These are phyloP conservation scores for Hypercompe scribonia DNA, from an alignment of 2,888 invertebrate species.

Conservation along the genomic window DNA sequence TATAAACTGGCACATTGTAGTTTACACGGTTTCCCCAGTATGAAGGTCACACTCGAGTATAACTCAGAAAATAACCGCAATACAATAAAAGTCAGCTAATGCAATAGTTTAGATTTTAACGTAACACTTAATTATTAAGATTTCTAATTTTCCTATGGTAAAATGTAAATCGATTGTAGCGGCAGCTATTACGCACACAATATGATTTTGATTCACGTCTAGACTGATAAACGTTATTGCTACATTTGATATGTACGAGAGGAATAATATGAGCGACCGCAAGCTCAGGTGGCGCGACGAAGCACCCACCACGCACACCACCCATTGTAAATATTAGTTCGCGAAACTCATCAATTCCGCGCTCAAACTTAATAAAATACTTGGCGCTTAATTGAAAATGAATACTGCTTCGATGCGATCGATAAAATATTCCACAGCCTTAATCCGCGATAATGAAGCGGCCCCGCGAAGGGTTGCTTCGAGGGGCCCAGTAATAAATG, in stretches of 20 bases:
- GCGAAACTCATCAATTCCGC: slow-evolving; percentile 86
- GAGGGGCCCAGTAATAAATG: slow-evolving; percentile 85
- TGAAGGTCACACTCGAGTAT: background rate
- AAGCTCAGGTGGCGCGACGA: slow-evolving; percentile 60
- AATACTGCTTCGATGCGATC: slow-evolving; percentile 84
- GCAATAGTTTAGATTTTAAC: background rate
- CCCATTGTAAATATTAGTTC: slow-evolving; percentile 86
- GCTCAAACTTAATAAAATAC: slow-evolving; percentile 86
- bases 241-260: slow-evolving; percentile 36
- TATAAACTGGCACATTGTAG: background rate
- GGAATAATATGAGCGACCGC: slow-evolving; percentile 58
- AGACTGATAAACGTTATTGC: slow-evolving; percentile 39
- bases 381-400: slow-evolving; percentile 87
- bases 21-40: background rate
- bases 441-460: slow-evolving; percentile 86
- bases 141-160: background rate
- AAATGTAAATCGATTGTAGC: slow-evolving; percentile 8
- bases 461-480: slow-evolving; percentile 81
- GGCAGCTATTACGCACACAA: slow-evolving; percentile 19
- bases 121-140: background rate
- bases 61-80: background rate
- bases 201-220: slow-evolving; percentile 43
- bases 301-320: slow-evolving; percentile 71
- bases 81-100: background rate
- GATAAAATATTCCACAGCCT: slow-evolving; percentile 86